Percentiles rank a stretch among this genome's conserved stretches.
Conservation (phyloP, 2,113 vertebrate species). For the Larimichthys crocea region DNA sequence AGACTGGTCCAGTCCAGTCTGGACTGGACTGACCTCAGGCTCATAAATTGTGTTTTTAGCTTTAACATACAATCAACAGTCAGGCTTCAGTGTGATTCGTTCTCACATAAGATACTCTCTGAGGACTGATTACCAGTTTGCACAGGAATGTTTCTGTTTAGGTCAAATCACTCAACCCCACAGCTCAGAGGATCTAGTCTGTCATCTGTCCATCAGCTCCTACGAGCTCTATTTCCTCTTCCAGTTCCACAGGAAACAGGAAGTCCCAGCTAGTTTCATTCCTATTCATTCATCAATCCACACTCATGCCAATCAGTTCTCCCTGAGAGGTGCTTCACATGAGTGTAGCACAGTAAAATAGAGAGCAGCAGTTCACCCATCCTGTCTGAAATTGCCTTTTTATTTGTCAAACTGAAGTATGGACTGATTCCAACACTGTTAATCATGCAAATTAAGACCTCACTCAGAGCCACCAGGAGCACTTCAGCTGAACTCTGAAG, state of each 20-base stretch:
- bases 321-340: slow-evolving; percentile 1
- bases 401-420: slow-evolving; percentile 6
- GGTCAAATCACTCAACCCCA: slow-evolving; percentile 41
- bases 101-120: slow-evolving; percentile 20
- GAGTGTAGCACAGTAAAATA: not conserved
- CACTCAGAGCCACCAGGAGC: not conserved
- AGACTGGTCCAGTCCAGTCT: not conserved
- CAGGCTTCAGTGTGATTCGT: slow-evolving; percentile 4
- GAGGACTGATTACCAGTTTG: slow-evolving; percentile 16
- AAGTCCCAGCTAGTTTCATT: slow-evolving; percentile 37
- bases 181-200: slow-evolving; percentile 45
- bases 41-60: not conserved
- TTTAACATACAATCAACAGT: slow-evolving; percentile 26
- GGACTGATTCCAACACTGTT: not conserved
- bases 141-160: slow-evolving; percentile 40
- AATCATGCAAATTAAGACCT: slow-evolving; percentile 25
- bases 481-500: slow-evolving; percentile 11
- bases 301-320: slow-evolving; percentile 30
- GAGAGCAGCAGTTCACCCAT: slow-evolving; percentile 2
- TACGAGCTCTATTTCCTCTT: slow-evolving; percentile 59
- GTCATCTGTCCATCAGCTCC: slow-evolving; percentile 51
- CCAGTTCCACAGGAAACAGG: slow-evolving; percentile 69
- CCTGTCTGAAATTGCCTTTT: not conserved
- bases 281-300: slow-evolving; percentile 59
- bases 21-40: not conserved